These are phyloP conservation scores for Pinna nobilis DNA, from an alignment of 1,140 invertebrate genomes.

Conservation along the genomic window DNA sequence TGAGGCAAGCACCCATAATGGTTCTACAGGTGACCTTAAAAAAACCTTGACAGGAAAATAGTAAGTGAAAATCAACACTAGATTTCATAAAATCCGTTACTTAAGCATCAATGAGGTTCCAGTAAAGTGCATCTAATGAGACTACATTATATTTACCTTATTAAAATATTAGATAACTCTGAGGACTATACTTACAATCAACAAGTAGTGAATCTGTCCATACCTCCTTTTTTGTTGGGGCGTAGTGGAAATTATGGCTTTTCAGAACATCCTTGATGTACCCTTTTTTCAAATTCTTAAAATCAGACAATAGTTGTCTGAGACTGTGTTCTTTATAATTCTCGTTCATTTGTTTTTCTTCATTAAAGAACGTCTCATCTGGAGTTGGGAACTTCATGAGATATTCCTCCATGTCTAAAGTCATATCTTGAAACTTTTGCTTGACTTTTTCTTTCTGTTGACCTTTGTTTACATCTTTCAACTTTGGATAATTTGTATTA, in stretches of 20 bases:
- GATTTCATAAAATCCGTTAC: no score
- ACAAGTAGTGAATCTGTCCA: slow-evolving; percentile 22
- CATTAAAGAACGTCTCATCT: slow-evolving; percentile 75
- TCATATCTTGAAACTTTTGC: slow-evolving; percentile 49
- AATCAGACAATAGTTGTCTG: slow-evolving; percentile 67
- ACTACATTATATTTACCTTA: no score
- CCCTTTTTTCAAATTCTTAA: slow-evolving; percentile 59
- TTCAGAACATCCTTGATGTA: slow-evolving; percentile 65
- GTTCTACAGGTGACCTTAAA: no score
- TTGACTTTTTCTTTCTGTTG: slow-evolving; percentile 57
- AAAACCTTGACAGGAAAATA: no score
- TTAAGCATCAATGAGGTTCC: no score
- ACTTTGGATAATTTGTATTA: slow-evolving; percentile 76
- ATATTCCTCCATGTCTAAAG: slow-evolving; percentile 77
- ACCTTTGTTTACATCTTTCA: slow-evolving; percentile 72
- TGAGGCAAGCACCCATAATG: no score
- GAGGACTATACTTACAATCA: slow-evolving; percentile 31
- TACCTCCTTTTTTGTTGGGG: slow-evolving; percentile 57
- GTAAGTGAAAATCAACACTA: no score
- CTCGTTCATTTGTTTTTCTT: slow-evolving; percentile 66
- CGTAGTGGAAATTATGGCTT: slow-evolving; percentile 65
- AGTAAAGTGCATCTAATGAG: no score
- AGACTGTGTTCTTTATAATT: slow-evolving; percentile 67
- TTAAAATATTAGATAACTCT: no score
- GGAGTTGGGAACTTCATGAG: slow-evolving; percentile 79